phyloP scores from a whole-genome alignment of 2,113 vertebrate species.

The Ciconia stormi region DNA sequence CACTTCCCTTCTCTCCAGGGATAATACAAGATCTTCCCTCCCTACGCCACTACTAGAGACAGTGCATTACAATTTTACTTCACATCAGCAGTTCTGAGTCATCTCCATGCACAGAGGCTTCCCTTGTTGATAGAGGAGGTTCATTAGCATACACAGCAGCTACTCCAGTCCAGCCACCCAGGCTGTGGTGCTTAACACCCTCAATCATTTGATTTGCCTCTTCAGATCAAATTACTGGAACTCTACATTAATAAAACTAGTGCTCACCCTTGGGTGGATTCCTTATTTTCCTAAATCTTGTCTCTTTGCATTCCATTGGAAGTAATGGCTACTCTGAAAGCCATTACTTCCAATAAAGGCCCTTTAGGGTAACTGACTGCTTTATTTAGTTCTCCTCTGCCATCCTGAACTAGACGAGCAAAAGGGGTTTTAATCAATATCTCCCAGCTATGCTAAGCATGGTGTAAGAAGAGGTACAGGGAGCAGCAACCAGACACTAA shows the following conservation, averaged over 20 bases:
- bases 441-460: background rate
- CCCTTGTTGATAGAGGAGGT: background rate
- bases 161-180: background rate
- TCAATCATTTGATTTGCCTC: background rate
- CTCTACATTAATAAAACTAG: background rate
- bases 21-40: background rate
- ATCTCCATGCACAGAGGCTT: background rate
- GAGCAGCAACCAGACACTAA: background rate
- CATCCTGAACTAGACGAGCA: background rate
- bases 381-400: background rate
- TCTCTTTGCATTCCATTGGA: background rate
- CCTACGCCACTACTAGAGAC: background rate
- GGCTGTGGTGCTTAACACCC: background rate
- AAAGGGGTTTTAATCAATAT: background rate
- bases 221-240: background rate
- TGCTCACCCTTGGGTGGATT: background rate
- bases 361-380: background rate
- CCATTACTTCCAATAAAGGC: background rate
- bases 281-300: background rate
- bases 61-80: background rate
- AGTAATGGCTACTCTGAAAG: background rate
- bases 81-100: background rate
- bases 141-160: background rate
- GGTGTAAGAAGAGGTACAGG: background rate
- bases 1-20: background rate